These are phyloP conservation scores for Tachuris rubrigastra DNA, from an alignment of 2,113 vertebrate species.

Conservation along the genomic window DNA sequence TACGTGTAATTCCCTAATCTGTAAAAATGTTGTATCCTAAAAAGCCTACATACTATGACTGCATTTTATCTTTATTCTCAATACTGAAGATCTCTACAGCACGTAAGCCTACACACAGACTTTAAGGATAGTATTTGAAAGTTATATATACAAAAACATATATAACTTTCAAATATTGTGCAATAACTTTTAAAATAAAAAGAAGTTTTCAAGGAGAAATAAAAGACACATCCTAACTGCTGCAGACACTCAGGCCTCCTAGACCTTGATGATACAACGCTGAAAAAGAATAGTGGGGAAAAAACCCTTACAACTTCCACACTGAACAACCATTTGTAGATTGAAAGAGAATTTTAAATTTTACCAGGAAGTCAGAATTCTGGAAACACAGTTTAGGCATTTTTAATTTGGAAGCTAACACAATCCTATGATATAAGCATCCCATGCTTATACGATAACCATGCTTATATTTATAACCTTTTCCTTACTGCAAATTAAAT, in stretches of 20 bases:
- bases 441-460: too few relatives aligned
- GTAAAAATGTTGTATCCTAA: not conserved
- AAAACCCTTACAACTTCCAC: not conserved
- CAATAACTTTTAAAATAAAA: not conserved
- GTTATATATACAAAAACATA: not conserved
- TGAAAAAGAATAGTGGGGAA: not conserved
- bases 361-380: not conserved
- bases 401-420: not conserved
- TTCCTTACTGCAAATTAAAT: not conserved
- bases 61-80: not conserved
- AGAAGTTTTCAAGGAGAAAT: not conserved
- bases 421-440: not conserved
- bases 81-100: not conserved
- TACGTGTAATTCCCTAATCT: not conserved
- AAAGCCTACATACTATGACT: not conserved
- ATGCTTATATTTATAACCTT: not conserved
- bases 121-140: not conserved
- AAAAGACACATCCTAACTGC: not conserved
- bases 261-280: not conserved
- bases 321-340: not conserved
- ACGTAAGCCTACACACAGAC: not conserved
- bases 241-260: not conserved
- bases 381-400: not conserved
- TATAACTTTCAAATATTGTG: not conserved
- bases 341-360: not conserved